These are phyloP conservation scores for Caenorhabditis auriculariae DNA, from an alignment of 2,888 invertebrate genomes.

Conservation along the genomic window DNA sequence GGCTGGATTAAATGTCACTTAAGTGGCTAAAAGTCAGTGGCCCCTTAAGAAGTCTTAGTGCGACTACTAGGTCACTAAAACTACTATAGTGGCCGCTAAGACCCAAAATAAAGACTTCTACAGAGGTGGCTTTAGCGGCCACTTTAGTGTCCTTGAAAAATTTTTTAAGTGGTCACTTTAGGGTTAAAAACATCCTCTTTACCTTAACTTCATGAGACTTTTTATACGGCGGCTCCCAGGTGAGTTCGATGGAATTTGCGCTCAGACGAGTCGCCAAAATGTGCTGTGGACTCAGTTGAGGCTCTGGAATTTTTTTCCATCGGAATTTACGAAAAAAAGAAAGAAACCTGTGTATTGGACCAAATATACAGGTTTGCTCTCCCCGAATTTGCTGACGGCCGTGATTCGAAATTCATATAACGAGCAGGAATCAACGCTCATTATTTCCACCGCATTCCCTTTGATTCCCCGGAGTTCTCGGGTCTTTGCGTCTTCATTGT, in stretches of 20 bases:
- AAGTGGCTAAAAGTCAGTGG: too few species aligned
- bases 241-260: constrained; percentile 58
- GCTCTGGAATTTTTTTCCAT: constrained; percentile 54
- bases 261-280: constrained; percentile 55
- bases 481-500: constrained; percentile 46
- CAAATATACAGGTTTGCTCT: constrained; percentile 58
- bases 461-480: constrained; percentile 50
- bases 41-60: too few species aligned
- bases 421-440: constrained; percentile 60
- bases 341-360: constrained; percentile 60
- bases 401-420: constrained; percentile 61
- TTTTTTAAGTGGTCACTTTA: background rate
- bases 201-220: constrained; percentile 59
- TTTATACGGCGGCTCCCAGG: constrained; percentile 62
- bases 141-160: too few species aligned
- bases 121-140: too few species aligned
- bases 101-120: too few species aligned
- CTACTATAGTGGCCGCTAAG: too few species aligned
- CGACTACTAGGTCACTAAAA: too few species aligned
- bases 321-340: too few species aligned
- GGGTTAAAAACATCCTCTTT: background rate
- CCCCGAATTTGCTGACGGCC: constrained; percentile 59
- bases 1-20: too few species aligned
- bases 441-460: constrained; percentile 55
- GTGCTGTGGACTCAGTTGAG: constrained; percentile 61